These are phyloP conservation scores for Manacus vitellinus DNA, from an alignment of 2,113 vertebrate species.

Conservation along the genomic window DNA sequence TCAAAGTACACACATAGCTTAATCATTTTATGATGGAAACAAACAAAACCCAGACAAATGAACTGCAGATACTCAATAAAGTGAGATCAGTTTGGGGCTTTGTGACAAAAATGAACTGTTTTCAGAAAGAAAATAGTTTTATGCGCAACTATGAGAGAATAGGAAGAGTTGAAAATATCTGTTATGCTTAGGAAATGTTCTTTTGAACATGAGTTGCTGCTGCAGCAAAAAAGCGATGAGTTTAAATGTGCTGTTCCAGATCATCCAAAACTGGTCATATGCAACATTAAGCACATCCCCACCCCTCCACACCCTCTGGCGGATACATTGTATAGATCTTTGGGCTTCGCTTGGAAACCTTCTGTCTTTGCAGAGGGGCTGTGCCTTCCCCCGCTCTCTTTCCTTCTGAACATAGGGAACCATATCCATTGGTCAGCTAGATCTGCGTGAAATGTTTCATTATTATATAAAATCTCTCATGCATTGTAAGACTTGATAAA, in stretches of 20 bases:
- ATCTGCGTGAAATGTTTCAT: background rate
- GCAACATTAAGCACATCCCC: background rate
- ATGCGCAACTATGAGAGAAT: accelerated
- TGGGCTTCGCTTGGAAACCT: background rate
- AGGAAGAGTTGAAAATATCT: background rate
- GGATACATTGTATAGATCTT: background rate
- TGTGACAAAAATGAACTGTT: background rate
- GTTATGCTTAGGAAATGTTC: background rate
- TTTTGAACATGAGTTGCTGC: background rate
- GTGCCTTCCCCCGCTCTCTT: background rate
- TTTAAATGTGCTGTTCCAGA: background rate
- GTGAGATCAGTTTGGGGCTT: background rate
- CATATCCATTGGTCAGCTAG: background rate
- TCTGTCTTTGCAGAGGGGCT: background rate
- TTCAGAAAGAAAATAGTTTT: background rate
- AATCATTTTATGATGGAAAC: background rate
- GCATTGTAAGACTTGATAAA: background rate
- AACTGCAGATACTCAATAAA: background rate
- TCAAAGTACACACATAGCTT: background rate
- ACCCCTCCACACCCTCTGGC: background rate
- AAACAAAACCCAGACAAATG: background rate
- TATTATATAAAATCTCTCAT: background rate
- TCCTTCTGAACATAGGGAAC: background rate
- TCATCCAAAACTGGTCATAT: background rate
- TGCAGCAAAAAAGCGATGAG: background rate